Evolutionary conservation across 1,140 invertebrate species (phyloP).

Genomic region (Lepidurus apus): DNA sequence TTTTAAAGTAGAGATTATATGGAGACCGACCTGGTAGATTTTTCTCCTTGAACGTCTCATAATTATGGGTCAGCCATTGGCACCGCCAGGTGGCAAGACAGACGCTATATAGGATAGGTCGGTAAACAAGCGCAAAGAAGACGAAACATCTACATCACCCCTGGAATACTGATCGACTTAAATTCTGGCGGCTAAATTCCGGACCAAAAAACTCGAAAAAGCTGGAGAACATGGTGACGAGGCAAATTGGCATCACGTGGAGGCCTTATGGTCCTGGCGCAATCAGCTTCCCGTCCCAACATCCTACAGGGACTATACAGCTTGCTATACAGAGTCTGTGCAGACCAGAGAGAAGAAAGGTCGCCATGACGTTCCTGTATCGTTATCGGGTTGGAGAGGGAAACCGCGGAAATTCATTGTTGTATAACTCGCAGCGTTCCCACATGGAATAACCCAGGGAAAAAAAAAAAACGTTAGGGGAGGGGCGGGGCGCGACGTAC

Average conservation of each 20-base stretch:
- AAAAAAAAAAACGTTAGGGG: too few relatives aligned
- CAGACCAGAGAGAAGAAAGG: background rate
- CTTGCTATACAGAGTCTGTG: background rate
- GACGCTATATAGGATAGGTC: background rate
- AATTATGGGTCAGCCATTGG: background rate
- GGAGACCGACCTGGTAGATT: background rate
- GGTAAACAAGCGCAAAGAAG: background rate
- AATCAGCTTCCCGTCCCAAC: background rate
- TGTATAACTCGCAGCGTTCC: background rate
- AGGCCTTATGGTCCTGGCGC: conserved; percentile 10
- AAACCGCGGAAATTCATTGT: conserved; percentile 7
- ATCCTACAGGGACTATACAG: background rate
- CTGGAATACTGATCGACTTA: too few relatives aligned
- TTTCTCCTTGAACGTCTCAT: conserved; percentile 9
- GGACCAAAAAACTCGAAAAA: too few relatives aligned
- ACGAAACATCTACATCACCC: background rate
- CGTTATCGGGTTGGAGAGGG: background rate
- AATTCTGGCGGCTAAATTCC: too few relatives aligned
- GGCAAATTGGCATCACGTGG: conserved; percentile 20
- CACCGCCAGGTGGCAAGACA: background rate
- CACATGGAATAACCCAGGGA: background rate
- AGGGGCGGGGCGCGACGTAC: background rate
- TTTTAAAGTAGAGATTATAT: background rate
- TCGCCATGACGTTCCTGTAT: background rate
- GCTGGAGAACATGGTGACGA: background rate